Conservation (phyloP, 2,113 vertebrate genomes). For the Pachycephala philippinensis region DNA sequence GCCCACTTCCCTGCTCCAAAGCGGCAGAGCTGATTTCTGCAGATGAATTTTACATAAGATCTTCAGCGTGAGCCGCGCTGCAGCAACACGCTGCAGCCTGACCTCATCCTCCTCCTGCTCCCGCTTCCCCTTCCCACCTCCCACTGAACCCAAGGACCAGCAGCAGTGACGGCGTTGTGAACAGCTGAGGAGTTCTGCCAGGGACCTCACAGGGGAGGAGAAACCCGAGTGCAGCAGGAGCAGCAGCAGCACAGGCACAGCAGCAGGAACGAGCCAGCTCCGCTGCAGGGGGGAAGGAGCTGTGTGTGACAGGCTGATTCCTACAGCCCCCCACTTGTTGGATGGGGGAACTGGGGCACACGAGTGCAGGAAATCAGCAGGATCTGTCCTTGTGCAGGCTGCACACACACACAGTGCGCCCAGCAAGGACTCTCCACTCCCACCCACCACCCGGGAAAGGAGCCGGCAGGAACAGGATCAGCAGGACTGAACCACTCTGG, state of each 20-base stretch:
- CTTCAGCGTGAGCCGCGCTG: background rate
- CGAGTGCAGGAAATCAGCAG: background rate
- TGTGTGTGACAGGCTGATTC: background rate
- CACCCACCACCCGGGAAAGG: background rate
- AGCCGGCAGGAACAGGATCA: background rate
- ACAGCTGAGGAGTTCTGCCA: background rate
- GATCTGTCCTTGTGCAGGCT: background rate
- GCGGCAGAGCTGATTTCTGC: background rate
- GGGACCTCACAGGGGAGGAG: background rate
- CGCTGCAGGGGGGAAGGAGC: background rate
- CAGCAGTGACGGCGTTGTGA: accelerated
- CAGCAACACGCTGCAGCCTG: background rate
- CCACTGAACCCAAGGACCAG: background rate
- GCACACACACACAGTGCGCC: background rate
- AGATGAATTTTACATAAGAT: slow-evolving; percentile 28
- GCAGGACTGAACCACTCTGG: background rate
- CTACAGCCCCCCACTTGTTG: background rate
- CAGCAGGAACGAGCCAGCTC: background rate
- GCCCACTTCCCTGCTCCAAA: background rate
- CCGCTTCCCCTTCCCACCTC: background rate
- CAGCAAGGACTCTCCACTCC: background rate
- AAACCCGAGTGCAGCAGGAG: accelerated
- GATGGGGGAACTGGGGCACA: background rate
- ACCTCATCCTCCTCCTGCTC: background rate
- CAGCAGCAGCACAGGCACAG: background rate